Evolutionary conservation across 2,888 invertebrate genomes (phyloP).

Genomic region (Caenorhabditis angaria): DNA sequence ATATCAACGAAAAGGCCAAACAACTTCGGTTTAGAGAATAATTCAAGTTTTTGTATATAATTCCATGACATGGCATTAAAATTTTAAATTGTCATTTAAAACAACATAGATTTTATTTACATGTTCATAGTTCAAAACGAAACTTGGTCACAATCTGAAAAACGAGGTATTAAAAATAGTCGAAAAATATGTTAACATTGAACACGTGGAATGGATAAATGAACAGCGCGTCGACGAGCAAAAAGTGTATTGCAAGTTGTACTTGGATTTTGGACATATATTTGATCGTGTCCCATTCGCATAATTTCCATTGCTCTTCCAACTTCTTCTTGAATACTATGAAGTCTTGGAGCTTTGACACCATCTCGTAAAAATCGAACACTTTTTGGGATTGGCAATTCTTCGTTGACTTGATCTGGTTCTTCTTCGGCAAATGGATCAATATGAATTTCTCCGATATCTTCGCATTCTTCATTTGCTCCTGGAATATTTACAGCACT

Average conservation of each 20-base stretch:
- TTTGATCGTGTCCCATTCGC: slow-evolving; percentile 63
- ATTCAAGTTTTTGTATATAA: not conserved
- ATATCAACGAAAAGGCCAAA: slow-evolving; percentile 42
- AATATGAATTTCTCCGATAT: slow-evolving; percentile 21
- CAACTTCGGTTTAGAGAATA: slow-evolving; percentile 27
- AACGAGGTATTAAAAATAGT: not conserved
- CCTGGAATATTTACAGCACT: slow-evolving; percentile 46
- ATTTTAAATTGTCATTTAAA: not conserved
- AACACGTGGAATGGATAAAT: slow-evolving; percentile 52
- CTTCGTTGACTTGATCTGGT: slow-evolving; percentile 37
- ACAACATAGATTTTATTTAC: not conserved
- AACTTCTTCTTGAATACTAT: slow-evolving; percentile 70
- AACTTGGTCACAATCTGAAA: not conserved
- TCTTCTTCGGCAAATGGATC: slow-evolving; percentile 32
- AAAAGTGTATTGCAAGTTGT: slow-evolving; percentile 50
- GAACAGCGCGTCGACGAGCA: slow-evolving; percentile 43
- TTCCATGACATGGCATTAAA: not conserved
- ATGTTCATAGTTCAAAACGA: not conserved
- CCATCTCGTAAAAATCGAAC: slow-evolving; percentile 62
- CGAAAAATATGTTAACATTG: slow-evolving; percentile 28
- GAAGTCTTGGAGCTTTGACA: slow-evolving; percentile 66
- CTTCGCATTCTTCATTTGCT: slow-evolving; percentile 25
- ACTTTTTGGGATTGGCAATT: slow-evolving; percentile 51
- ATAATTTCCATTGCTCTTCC: slow-evolving; percentile 68
- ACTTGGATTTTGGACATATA: slow-evolving; percentile 55